Percentiles rank a stretch among this genome's conserved stretches.
These are phyloP conservation scores for Pseudopleuronectes americanus DNA, from an alignment of 2,797 vertebrate species.

Conservation along the genomic window DNA sequence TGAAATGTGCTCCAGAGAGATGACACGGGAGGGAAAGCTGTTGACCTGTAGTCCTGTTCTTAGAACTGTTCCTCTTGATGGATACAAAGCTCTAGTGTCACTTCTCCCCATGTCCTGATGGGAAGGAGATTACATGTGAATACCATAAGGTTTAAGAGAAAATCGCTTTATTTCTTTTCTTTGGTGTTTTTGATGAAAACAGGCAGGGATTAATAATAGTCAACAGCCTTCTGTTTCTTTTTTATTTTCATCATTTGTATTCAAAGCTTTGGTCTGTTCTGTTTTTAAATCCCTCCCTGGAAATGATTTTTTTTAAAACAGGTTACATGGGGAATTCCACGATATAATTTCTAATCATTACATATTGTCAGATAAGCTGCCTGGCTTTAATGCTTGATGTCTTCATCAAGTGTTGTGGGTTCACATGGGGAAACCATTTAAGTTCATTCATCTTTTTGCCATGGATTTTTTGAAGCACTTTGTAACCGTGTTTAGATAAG, in stretches of 20 bases:
- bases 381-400: conserved; percentile 55
- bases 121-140: neutral
- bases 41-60: conserved; percentile 1
- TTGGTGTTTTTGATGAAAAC: conserved; percentile 57
- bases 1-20: neutral
- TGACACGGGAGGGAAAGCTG: conserved; percentile 6
- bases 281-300: conserved; percentile 33
- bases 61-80: conserved; percentile 20
- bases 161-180: conserved; percentile 6
- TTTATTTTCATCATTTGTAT: conserved; percentile 21
- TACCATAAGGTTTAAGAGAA: conserved; percentile 18
- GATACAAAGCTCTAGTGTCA: conserved; percentile 14
- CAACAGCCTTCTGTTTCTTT: conserved; percentile 17
- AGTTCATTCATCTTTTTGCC: too few relatives aligned
- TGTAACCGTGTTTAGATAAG: too few relatives aligned
- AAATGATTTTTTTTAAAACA: conserved; percentile 29
- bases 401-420: conserved; percentile 33
- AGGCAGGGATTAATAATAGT: conserved; percentile 18
- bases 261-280: conserved; percentile 49
- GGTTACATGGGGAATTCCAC: conserved; percentile 38
- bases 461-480: too few relatives aligned
- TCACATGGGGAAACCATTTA: conserved; percentile 25
- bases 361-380: conserved; percentile 37
- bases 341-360: conserved; percentile 63
- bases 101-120: conserved; percentile 17